These are phyloP conservation scores for Speoplatyrhinus poulsoni DNA, from an alignment of 2,113 vertebrate species.

Conservation along the genomic window DNA sequence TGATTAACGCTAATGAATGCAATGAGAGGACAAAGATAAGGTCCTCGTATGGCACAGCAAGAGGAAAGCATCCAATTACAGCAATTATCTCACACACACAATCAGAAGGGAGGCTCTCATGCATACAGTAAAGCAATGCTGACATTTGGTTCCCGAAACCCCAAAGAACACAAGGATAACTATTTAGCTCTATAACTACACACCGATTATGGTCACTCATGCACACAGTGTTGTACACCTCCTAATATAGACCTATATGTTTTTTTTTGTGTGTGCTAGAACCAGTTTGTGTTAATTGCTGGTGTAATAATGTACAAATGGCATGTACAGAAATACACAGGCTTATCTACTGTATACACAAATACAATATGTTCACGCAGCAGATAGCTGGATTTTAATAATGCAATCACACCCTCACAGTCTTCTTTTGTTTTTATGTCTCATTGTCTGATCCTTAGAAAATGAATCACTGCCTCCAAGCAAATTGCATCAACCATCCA, in stretches of 20 bases:
- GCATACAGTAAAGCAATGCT: constrained; percentile 10
- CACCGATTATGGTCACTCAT: neutral
- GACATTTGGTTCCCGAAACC: neutral
- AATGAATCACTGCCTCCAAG: constrained; percentile 48
- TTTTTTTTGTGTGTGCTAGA: neutral
- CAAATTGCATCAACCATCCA: constrained; percentile 47
- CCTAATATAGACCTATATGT: neutral
- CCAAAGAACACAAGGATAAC: neutral
- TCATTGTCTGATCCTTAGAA: constrained; percentile 33
- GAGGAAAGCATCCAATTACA: constrained; percentile 62
- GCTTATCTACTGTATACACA: constrained; percentile 9
- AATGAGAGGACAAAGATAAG: constrained; percentile 50
- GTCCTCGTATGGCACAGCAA: constrained; percentile 47
- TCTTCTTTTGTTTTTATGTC: constrained; percentile 40
- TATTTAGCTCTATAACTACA: neutral
- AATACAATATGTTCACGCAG: constrained; percentile 24
- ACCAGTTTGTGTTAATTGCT: neutral
- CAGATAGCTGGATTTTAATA: constrained; percentile 37
- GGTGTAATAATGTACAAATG: neutral
- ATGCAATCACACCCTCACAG: constrained; percentile 35
- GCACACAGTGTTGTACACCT: neutral
- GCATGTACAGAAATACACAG: neutral
- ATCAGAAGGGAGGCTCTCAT: constrained; percentile 24
- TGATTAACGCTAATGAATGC: constrained; percentile 65
- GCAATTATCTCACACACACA: constrained; percentile 47